Evolutionary conservation across 1,140 invertebrate species (phyloP).

Genomic region (Psix sp.): DNA sequence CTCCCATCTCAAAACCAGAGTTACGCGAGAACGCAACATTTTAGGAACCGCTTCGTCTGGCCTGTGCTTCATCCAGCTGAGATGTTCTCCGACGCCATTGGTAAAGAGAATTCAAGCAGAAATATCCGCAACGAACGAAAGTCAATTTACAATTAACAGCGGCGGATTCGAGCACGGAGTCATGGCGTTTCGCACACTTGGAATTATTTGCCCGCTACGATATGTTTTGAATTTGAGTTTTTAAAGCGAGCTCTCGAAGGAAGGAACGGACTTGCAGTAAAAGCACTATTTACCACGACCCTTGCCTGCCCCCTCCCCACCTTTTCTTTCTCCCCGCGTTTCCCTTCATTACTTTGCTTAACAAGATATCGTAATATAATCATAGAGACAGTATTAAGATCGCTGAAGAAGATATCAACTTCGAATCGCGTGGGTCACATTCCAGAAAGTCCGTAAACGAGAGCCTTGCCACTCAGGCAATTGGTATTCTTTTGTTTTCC

Average conservation of each 20-base stretch:
- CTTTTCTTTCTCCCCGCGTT: not conserved
- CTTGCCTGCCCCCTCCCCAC: too few species aligned
- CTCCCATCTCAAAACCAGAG: constrained; percentile 24
- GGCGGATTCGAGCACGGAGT: constrained; percentile 25
- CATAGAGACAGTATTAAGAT: constrained; percentile 72
- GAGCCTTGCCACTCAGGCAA: constrained; percentile 33
- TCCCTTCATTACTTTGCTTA: constrained; percentile 13
- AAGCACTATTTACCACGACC: too few species aligned
- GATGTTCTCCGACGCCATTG: too few species aligned
- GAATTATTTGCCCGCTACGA: constrained; percentile 18
- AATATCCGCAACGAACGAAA: constrained; percentile 23
- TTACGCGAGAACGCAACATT: constrained; percentile 4
- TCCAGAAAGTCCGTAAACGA: constrained; percentile 66
- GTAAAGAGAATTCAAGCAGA: constrained; percentile 10
- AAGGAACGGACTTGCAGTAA: too few species aligned
- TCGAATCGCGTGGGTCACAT: constrained; percentile 69
- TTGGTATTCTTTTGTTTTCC: constrained; percentile 33
- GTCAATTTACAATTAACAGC: constrained; percentile 27
- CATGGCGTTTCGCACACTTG: constrained; percentile 35
- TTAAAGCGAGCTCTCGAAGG: too few species aligned
- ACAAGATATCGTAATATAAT: constrained; percentile 72
- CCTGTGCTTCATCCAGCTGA: constrained; percentile 23
- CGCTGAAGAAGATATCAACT: constrained; percentile 60
- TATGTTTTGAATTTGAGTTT: too few species aligned
- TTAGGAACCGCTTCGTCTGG: constrained; percentile 30